Evolutionary conservation across 2,797 vertebrate species (phyloP).

Genomic region (Falco peregrinus): DNA sequence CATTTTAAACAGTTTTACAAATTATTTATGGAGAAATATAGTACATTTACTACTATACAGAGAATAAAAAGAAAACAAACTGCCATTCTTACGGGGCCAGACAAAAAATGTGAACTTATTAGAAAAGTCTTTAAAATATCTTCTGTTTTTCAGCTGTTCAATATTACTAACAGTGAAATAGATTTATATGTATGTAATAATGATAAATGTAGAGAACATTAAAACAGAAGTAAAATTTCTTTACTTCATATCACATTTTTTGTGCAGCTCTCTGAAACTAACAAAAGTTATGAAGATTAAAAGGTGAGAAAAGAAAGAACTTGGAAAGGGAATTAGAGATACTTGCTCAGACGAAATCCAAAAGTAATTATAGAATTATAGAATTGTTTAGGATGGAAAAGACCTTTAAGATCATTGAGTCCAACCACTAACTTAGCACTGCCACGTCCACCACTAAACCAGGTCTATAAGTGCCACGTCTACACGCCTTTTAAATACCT

Average conservation of each 20-base stretch:
- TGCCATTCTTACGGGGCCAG: neutral
- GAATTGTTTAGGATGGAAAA: neutral
- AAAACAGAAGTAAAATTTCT: neutral
- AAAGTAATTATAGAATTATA: neutral
- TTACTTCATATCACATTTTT: neutral
- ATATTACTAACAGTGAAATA: neutral
- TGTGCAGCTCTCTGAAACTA: neutral
- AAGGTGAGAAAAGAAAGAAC: neutral
- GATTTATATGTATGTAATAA: neutral
- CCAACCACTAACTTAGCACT: neutral
- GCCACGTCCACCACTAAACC: neutral
- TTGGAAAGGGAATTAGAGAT: neutral
- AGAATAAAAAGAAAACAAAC: constrained; percentile 4
- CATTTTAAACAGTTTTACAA: neutral
- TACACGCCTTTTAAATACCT: neutral
- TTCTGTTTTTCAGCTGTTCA: constrained; percentile 3
- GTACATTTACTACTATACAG: neutral
- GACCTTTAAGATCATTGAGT: neutral
- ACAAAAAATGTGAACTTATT: constrained; percentile 2
- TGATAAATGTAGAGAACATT: neutral
- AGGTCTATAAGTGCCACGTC: neutral
- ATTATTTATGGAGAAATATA: neutral
- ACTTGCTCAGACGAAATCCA: neutral
- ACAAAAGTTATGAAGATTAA: neutral
- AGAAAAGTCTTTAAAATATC: neutral